A percentile compares a stretch with the other conserved stretches of the same genome.
These are phyloP conservation scores for Rhaphigaster nebulosa DNA, from an alignment of 2,888 invertebrate species.

Conservation along the genomic window DNA sequence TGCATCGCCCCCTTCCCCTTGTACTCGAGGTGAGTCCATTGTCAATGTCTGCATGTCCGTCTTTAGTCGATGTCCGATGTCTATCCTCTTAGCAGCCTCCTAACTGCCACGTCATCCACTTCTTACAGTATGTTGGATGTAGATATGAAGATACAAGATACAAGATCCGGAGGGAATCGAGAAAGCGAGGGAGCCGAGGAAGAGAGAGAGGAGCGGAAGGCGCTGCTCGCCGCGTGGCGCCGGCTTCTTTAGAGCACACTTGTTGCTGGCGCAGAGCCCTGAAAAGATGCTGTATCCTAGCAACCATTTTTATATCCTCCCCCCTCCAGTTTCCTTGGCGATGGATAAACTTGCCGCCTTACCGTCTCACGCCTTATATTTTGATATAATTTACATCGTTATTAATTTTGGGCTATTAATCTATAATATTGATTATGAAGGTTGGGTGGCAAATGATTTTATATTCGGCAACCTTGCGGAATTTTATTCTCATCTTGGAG, in stretches of 20 bases:
- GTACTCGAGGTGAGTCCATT: constrained; percentile 49
- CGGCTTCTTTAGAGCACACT: constrained; percentile 34
- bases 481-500: too few relatives aligned
- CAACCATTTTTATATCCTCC: constrained; percentile 62
- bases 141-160: neutral
- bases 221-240: neutral
- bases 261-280: constrained; percentile 33
- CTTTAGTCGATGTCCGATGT: too few relatives aligned
- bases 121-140: neutral
- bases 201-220: neutral
- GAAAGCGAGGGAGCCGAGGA: neutral
- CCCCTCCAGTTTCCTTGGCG: constrained; percentile 32
- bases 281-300: constrained; percentile 57
- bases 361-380: neutral
- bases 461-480: too few relatives aligned
- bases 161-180: too few relatives aligned
- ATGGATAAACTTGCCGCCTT: constrained; percentile 60
- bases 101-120: neutral
- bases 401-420: too few relatives aligned
- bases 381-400: neutral
- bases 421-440: too few relatives aligned
- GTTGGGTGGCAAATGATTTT: too few relatives aligned
- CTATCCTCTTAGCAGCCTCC: neutral
- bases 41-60: neutral
- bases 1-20: constrained; percentile 51